phyloP scores from a whole-genome alignment of 2,797 vertebrate species.

The Hybognathus amarus region DNA sequence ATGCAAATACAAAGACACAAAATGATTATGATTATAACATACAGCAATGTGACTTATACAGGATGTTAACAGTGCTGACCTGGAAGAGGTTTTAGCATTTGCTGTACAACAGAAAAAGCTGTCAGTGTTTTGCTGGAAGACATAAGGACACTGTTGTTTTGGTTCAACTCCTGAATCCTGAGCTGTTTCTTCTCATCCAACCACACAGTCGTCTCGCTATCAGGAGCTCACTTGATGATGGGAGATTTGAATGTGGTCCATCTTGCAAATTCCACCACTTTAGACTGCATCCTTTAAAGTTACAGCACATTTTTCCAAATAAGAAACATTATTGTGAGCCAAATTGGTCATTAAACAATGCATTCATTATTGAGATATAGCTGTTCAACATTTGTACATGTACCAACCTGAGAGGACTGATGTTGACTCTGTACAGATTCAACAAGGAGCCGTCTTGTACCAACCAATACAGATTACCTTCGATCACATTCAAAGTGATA shows the following conservation, averaged over 20 bases:
- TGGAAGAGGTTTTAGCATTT: conserved; percentile 77
- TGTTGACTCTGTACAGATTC: conserved; percentile 69
- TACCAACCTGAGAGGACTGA: conserved; percentile 52
- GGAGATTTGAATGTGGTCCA: conserved; percentile 76
- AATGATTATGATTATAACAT: not conserved
- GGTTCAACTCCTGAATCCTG: conserved; percentile 75
- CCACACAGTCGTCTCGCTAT: conserved; percentile 77
- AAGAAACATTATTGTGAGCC: not conserved
- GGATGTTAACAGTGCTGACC: conserved; percentile 62
- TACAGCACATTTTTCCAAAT: not conserved
- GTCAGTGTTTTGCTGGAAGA: conserved; percentile 69
- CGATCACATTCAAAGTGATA: conserved; percentile 73
- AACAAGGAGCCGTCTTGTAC: conserved; percentile 71
- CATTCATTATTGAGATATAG: not conserved
- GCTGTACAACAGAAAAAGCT: conserved; percentile 74
- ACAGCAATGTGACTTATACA: not conserved
- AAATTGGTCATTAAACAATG: not conserved
- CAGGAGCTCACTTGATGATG: conserved; percentile 70
- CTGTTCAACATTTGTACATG: not conserved
- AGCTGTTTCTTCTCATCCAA: conserved; percentile 72
- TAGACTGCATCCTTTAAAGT: conserved; percentile 53
- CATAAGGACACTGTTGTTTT: conserved; percentile 71
- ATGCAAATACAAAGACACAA: conserved; percentile 9
- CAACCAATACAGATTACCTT: conserved; percentile 76
- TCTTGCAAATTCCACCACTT: conserved; percentile 64